These are phyloP conservation scores for Cyclopterus lumpus DNA, from an alignment of 2,797 vertebrate species.

Conservation along the genomic window DNA sequence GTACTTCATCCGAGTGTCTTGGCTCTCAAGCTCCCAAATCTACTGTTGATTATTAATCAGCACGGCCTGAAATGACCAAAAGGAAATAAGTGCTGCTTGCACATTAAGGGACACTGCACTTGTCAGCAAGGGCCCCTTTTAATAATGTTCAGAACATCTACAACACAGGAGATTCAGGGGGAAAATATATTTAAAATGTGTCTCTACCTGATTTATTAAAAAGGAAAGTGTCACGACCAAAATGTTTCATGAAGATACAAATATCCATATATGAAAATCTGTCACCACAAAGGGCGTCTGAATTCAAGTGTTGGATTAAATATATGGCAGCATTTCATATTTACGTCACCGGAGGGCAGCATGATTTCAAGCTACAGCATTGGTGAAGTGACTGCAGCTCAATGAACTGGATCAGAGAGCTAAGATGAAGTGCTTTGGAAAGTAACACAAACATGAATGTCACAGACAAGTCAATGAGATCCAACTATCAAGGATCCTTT, in stretches of 20 bases:
- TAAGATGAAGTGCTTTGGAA: conserved; percentile 25
- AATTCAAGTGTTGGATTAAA: conserved; percentile 11
- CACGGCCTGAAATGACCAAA: neutral
- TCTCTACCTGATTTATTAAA: neutral
- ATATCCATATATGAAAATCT: conserved; percentile 4
- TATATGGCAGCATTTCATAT: conserved; percentile 23
- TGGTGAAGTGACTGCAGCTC: accelerated
- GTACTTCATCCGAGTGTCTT: neutral
- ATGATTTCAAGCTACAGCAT: conserved; percentile 15
- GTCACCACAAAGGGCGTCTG: neutral
- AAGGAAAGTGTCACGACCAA: neutral
- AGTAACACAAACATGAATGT: neutral
- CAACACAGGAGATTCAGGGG: too few species aligned
- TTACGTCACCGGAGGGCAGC: conserved; percentile 66
- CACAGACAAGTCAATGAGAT: neutral
- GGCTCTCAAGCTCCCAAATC: neutral
- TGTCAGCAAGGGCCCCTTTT: neutral
- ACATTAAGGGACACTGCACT: neutral
- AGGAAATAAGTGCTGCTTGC: neutral
- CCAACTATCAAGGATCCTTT: neutral
- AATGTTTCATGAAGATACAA: conserved; percentile 8
- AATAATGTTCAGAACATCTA: neutral
- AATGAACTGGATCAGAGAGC: neutral
- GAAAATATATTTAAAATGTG: neutral
- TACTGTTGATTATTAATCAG: neutral